Percentiles rank a stretch among this genome's conserved stretches.
Conservation (phyloP, 1,140 invertebrate species). For the Penaeus japonicus region DNA sequence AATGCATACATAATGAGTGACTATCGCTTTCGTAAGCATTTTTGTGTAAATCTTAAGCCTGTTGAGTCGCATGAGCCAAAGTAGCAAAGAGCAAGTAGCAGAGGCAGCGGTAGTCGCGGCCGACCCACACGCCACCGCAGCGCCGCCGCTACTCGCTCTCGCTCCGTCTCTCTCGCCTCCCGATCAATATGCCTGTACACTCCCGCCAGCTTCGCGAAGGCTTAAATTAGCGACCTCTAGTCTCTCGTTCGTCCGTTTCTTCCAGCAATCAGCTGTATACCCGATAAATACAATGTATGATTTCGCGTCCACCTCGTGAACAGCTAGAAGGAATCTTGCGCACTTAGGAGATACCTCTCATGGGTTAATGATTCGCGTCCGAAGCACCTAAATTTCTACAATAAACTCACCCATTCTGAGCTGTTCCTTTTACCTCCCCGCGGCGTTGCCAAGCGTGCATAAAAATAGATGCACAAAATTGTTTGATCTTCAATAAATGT, state of each 20-base stretch:
- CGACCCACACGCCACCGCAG: constrained; percentile 51
- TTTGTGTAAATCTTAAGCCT: not conserved
- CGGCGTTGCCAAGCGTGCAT: constrained; percentile 56
- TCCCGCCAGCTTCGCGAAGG: constrained; percentile 21
- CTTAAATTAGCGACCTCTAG: constrained; percentile 43
- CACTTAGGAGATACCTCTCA: not conserved
- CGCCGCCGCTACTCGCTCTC: constrained; percentile 52
- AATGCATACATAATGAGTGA: not conserved
- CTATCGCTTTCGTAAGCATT: not conserved
- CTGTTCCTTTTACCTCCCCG: constrained; percentile 57
- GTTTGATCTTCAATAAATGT: constrained; percentile 53
- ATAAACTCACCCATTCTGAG: constrained; percentile 57
- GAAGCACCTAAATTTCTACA: constrained; percentile 57
- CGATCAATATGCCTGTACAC: constrained; percentile 54
- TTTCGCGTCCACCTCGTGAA: not conserved
- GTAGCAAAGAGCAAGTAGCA: constrained; percentile 16
- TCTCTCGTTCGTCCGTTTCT: not conserved
- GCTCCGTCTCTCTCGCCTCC: constrained; percentile 48
- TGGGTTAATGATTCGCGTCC: constrained; percentile 44
- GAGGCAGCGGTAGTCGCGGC: constrained; percentile 33
- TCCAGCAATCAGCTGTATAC: not conserved
- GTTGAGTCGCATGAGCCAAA: not conserved
- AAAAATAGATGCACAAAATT: constrained; percentile 57
- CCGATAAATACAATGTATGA: not conserved
- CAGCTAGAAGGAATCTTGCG: not conserved